Evolutionary conservation across 1,140 invertebrate genomes (phyloP).

Genomic region (Drosophila sp.): DNA sequence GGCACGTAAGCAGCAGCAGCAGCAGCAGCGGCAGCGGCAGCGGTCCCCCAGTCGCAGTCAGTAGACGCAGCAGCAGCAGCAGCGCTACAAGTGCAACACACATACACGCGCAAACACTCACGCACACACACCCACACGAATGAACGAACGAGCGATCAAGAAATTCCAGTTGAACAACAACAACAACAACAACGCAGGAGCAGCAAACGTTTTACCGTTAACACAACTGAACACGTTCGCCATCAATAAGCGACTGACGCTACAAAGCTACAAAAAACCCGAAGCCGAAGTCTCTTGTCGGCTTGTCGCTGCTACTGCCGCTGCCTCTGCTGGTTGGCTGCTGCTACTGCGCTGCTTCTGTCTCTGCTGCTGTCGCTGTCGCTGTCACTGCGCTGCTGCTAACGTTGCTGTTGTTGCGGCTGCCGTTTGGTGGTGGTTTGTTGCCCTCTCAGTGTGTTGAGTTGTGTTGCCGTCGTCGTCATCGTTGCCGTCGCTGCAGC

Average conservation of each 20-base stretch:
- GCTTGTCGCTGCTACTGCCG: conserved; percentile 27
- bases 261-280: conserved; percentile 53
- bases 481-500: conserved; percentile 21
- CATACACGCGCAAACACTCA: conserved; percentile 36
- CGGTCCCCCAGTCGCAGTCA: neutral
- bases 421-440: conserved; percentile 63
- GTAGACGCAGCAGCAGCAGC: conserved; percentile 37
- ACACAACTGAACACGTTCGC: conserved; percentile 62
- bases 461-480: conserved; percentile 29
- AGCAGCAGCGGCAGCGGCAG: neutral
- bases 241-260: conserved; percentile 64
- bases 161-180: conserved; percentile 68
- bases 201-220: conserved; percentile 54
- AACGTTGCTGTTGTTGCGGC: conserved; percentile 1
- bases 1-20: conserved; percentile 71
- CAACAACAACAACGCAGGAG: conserved; percentile 24
- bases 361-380: conserved; percentile 25
- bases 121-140: conserved; percentile 16
- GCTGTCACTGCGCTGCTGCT: conserved; percentile 38
- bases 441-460: conserved; percentile 57
- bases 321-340: conserved; percentile 54
- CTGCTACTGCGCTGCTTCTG: conserved; percentile 50
- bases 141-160: conserved; percentile 56
- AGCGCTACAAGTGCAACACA: conserved; percentile 75
- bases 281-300: conserved; percentile 51